Conservation (phyloP, 2,888 invertebrate genomes). For the Steromphala cineraria region DNA sequence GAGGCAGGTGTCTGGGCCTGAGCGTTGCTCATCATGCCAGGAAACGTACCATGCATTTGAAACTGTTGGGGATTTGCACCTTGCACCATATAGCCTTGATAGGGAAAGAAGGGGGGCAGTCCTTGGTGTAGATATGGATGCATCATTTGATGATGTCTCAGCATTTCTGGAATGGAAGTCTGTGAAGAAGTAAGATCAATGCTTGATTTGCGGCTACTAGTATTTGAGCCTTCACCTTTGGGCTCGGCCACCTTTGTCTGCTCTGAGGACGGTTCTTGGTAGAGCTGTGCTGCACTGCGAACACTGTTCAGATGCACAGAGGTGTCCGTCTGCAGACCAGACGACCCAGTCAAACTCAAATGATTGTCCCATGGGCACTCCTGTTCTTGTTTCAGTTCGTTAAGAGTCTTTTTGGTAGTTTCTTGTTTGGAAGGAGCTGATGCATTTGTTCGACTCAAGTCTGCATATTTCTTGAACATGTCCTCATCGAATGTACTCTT, state of each 20-base stretch:
- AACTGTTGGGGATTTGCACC: conserved; percentile 14
- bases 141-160: conserved; percentile 28
- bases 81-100: conserved; percentile 13
- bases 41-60: conserved; percentile 6
- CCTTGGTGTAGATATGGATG: conserved; percentile 18
- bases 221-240: conserved; percentile 28
- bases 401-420: conserved; percentile 38
- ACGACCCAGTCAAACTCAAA: neutral
- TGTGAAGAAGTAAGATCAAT: conserved; percentile 43
- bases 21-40: neutral
- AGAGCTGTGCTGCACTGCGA: neutral
- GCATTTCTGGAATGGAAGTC: conserved; percentile 36
- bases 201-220: conserved; percentile 47
- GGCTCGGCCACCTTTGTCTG: conserved; percentile 22
- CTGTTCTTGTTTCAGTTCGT: conserved; percentile 41
- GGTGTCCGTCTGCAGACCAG: neutral
- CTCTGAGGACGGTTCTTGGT: conserved; percentile 12
- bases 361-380: conserved; percentile 22
- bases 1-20: neutral
- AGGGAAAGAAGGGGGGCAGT: conserved; percentile 13
- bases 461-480: conserved; percentile 35
- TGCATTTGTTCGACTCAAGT: conserved; percentile 22
- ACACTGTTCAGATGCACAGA: neutral
- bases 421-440: conserved; percentile 14
- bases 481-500: conserved; percentile 31